Percentiles rank a stretch among this genome's conserved stretches.
These are phyloP conservation scores for Fabriciana adippe DNA, from an alignment of 2,888 invertebrate genomes.

Conservation along the genomic window DNA sequence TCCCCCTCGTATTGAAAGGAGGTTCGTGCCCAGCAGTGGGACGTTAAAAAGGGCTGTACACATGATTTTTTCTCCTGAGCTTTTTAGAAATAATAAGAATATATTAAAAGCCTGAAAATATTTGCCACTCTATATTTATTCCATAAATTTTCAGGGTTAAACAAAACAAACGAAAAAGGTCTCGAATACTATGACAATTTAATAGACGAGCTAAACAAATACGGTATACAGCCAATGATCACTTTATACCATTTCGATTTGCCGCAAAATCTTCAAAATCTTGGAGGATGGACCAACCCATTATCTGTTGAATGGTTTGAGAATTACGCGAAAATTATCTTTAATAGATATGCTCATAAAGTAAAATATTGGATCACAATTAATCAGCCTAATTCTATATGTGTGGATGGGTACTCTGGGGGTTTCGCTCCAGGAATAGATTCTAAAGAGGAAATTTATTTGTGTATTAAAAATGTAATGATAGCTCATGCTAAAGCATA, in stretches of 20 bases:
- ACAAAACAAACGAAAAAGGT: constrained; percentile 64
- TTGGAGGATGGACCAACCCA: constrained; percentile 66
- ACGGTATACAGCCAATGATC: constrained; percentile 63
- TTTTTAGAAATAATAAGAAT: no score
- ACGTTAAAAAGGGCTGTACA: no score
- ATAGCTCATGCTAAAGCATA: constrained; percentile 83
- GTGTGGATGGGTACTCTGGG: constrained; percentile 71
- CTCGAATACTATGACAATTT: constrained; percentile 81
- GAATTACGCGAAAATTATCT: constrained; percentile 71
- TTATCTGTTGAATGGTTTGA: constrained; percentile 66
- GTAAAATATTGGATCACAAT: constrained; percentile 83
- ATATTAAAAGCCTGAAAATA: no score
- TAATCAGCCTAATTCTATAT: constrained; percentile 80
- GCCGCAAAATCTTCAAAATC: constrained; percentile 61
- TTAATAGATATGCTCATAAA: constrained; percentile 67
- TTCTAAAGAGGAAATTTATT: constrained; percentile 72
- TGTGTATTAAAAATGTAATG: constrained; percentile 78
- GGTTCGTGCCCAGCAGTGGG: no score
- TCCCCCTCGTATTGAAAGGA: no score
- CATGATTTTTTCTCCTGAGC: no score
- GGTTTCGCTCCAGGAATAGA: constrained; percentile 60
- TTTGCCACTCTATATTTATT: neutral
- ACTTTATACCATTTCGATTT: constrained; percentile 66
- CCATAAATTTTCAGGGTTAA: constrained; percentile 52
- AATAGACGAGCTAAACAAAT: constrained; percentile 70